Evolutionary conservation across 1,140 invertebrate genomes (phyloP), one percentile per base, ranked within the genome.

Genomic region (Conus ventricosus): DNA sequence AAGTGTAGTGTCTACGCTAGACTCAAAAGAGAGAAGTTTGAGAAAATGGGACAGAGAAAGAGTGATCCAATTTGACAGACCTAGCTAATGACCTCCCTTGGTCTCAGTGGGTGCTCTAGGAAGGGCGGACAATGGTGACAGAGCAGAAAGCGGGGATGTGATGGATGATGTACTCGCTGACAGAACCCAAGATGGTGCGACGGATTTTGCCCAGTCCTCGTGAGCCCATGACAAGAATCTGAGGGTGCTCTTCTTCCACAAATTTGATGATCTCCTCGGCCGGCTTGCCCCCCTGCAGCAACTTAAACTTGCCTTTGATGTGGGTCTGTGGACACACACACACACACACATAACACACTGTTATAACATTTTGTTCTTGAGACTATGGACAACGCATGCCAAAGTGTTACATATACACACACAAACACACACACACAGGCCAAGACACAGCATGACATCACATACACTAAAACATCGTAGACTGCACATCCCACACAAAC

Each of bases 121-220:
- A 67, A 5, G 81, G 23, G 23, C 85, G 39, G 10, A 75, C 20
- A 20, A 86, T 85, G 13, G 78, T 78, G 27, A 84, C 85, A 7
- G 85, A 54, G 60, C 25, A 55, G n/a, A 15, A n/a, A n/a, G 84
- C 0, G 17, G 83, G 84, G 39, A 88, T 51, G 78, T 92, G 92
- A 78, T 92, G 91, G 8, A 92, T 87, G 6, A 92, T 89, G 86
- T 90, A 92, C 60, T 92, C 92, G 81, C 91, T 92, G 60, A 92
- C 92, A 25, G 89, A 90, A 17, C 92, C 92, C 90, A 92, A 85
- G 84, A 92, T 84, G 7, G 92, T 92, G 11, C 92, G 87, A 11
- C 91, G 87, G 67, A 92, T 55, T 63, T 88, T 91, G 55, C 90
- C 91, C 23, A 92, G 87, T 5, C 92, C 91, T 11, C 92, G 82